Conservation (phyloP, 2,888 invertebrate species). For the Lithophane socia region DNA sequence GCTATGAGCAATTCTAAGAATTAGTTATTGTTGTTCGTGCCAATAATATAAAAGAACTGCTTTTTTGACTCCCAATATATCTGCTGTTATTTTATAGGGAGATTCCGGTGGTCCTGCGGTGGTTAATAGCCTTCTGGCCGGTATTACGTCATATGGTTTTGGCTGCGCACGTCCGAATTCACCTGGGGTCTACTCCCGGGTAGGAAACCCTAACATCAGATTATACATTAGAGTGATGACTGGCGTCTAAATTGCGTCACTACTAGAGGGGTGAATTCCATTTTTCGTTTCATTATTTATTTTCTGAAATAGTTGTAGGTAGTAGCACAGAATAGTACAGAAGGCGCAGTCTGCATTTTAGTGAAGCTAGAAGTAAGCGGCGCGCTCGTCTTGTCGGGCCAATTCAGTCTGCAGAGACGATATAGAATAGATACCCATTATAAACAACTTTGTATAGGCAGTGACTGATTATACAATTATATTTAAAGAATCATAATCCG, state of each 20-base stretch:
- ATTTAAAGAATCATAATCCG: neutral
- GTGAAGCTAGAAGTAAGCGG: too few species aligned
- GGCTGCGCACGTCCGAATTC: constrained; percentile 75
- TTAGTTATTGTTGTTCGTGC: neutral
- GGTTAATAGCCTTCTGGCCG: constrained; percentile 62
- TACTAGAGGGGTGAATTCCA: constrained; percentile 68
- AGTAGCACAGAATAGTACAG: too few species aligned
- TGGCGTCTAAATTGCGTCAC: neutral
- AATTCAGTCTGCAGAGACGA: too few species aligned
- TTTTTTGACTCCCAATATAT: neutral
- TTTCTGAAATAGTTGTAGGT: constrained; percentile 40
- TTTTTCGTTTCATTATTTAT: neutral
- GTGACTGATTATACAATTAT: constrained; percentile 4
- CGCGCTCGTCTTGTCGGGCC: too few species aligned
- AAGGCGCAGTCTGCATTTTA: too few species aligned
- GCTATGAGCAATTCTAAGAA: neutral
- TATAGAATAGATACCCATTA: neutral
- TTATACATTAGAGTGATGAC: neutral
- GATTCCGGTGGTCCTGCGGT: constrained; percentile 82
- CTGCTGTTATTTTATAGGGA: constrained; percentile 70
- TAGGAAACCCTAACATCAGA: constrained; percentile 5
- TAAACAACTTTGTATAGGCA: neutral
- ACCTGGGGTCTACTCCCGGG: constrained; percentile 75
- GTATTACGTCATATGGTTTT: constrained; percentile 75
- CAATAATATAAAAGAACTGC: neutral